Base-by-base conservation (phyloP, 2,113 vertebrate species). In the Miniopterus natalensis region DNA sequence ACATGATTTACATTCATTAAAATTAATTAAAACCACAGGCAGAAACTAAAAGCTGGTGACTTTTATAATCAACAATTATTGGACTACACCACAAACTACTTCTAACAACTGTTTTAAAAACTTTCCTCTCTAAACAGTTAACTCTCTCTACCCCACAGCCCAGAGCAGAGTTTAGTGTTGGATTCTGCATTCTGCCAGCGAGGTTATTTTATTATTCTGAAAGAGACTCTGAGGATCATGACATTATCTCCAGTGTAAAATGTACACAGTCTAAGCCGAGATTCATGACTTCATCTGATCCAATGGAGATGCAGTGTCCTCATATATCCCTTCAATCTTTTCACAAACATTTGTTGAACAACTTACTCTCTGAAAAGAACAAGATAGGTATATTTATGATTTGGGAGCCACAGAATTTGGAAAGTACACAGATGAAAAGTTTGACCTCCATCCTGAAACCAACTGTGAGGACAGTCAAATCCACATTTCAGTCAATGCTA, bases 21-120 rank as follows among this genome's bases (percentile, higher is more conserved):
- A 97, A 94, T 79, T 96, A 97, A 96, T 95, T 97, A 97, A 97
- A 97, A 94, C 68, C 94, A 97, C 70, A 89, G 90, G 74, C 65
- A 93, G 81, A 63, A 91, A 93, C 59, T 84, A 93, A 97, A 96
- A 92, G 88, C 78, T 80, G 11, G 70, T 87, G 59, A 86, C 55
- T 96, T 86, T 96, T 89, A 92, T 92, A 95, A 95, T 95, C 91
- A 96, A 93, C 91, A 66, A 93, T 93, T 96, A 97, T 66, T 96
- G 70, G 25, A 87, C 85, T 70, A 27, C 27, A 86, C 49, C 27
- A 84, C 86, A 91, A 93, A 93, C 85, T 77, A 92, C 23, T 96
- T 88, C 61, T 74, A 88, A 91, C 51, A 86, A 87, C 53, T 95
- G 59, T 88, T 94, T 85, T 70, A 53, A 88, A 97, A 95, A 83